phyloP scores from a whole-genome alignment of 2,888 invertebrate species.

The Deilephila elpenor region DNA sequence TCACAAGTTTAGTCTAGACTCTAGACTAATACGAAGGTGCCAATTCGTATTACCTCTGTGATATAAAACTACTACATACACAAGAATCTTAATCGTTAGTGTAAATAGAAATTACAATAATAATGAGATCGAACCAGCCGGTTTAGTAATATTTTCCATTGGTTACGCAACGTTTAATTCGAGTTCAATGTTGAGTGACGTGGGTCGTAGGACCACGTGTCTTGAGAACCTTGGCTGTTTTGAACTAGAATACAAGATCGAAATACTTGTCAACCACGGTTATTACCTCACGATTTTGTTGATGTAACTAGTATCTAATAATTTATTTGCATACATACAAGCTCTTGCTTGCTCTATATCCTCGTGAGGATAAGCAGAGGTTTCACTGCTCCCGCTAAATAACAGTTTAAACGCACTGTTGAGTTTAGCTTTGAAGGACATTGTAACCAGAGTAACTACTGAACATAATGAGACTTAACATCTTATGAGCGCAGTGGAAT shows the following conservation, averaged over 20 bases:
- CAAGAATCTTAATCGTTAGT: not conserved
- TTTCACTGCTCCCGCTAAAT: no score
- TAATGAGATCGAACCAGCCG: not conserved
- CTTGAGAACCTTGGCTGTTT: constrained; percentile 1
- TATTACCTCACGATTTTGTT: not conserved
- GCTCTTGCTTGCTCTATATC: no score
- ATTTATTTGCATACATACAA: no score
- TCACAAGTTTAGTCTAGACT: not conserved
- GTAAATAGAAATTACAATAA: not conserved
- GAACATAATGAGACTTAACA: no score
- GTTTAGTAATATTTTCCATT: constrained; percentile 10
- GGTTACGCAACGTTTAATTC: constrained; percentile 15
- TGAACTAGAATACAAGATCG: not conserved
- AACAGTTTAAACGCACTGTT: no score
- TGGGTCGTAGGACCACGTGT: not conserved
- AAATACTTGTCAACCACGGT: constrained; percentile 6
- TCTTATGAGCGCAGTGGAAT: no score
- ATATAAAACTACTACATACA: not conserved
- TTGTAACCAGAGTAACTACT: no score
- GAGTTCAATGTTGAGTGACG: constrained; percentile 22
- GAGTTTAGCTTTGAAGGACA: no score
- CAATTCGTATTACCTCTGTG: not conserved
- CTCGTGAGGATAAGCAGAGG: no score
- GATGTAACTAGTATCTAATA: no score
- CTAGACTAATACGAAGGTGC: not conserved